These are phyloP conservation scores for Argynnis bischoffii DNA, from an alignment of 2,888 invertebrate genomes.

Conservation along the genomic window DNA sequence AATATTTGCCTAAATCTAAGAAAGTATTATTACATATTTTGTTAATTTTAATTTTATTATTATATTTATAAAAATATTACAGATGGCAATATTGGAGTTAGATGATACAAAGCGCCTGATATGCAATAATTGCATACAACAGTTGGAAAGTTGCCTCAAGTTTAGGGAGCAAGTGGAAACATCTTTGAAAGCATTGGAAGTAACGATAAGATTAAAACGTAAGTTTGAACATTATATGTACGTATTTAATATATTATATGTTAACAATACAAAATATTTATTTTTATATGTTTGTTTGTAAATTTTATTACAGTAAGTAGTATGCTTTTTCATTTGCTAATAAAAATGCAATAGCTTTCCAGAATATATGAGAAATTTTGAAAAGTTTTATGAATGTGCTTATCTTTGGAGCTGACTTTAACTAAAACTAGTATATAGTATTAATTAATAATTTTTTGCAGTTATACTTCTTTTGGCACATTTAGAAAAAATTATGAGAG, in stretches of 20 bases:
- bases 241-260: background rate
- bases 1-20: too few relatives aligned
- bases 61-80: conserved; percentile 3
- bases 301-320: too few relatives aligned
- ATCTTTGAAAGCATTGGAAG: conserved; percentile 53
- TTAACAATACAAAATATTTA: background rate
- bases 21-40: conserved; percentile 1
- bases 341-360: too few relatives aligned
- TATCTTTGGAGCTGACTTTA: too few relatives aligned
- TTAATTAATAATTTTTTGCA: too few relatives aligned
- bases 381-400: too few relatives aligned
- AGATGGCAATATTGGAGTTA: conserved; percentile 48
- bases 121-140: conserved; percentile 55
- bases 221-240: conserved; percentile 34
- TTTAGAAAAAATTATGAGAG: too few relatives aligned
- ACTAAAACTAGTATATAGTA: too few relatives aligned
- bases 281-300: background rate
- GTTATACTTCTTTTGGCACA: too few relatives aligned
- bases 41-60: background rate
- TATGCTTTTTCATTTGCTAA: too few relatives aligned
- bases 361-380: too few relatives aligned
- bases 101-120: conserved; percentile 69
- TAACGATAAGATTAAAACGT: conserved; percentile 52
- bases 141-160: conserved; percentile 48
- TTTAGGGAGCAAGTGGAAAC: conserved; percentile 60